These are phyloP conservation scores for Acanthosepion esculentum DNA, from an alignment of 2,888 invertebrate genomes.

Conservation along the genomic window DNA sequence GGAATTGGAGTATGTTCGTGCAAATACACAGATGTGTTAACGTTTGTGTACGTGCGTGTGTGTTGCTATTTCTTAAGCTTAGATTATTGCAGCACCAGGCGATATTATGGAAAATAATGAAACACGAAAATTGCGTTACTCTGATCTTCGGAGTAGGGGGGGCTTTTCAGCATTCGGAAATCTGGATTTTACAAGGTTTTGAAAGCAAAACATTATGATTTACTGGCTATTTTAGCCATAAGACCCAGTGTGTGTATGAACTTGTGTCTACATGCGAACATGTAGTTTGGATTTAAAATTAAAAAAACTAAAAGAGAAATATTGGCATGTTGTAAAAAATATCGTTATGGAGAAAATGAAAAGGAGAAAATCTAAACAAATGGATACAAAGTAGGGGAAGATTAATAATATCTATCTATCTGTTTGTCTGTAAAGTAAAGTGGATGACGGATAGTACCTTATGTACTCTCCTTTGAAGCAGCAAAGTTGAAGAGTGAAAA, in stretches of 20 bases:
- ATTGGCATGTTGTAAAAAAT: not conserved
- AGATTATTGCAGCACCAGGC: not conserved
- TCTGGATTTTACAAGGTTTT: not conserved
- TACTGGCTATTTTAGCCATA: too few species aligned
- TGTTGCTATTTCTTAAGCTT: not conserved
- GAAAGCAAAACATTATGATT: not conserved
- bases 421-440: too few species aligned
- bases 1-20: not conserved
- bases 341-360: too few species aligned
- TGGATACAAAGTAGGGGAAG: not conserved
- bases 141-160: not conserved
- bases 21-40: not conserved
- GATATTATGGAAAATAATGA: not conserved
- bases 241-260: not conserved
- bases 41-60: not conserved
- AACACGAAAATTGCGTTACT: not conserved
- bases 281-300: not conserved
- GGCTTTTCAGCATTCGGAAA: not conserved
- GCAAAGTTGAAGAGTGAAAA: not conserved
- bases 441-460: not conserved
- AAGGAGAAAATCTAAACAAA: not conserved
- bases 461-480: too few species aligned
- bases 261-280: not conserved
- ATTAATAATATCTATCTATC: not conserved
- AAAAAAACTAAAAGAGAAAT: not conserved